Evolutionary conservation across 2,888 invertebrate species (phyloP).

Genomic region (Scelioninae gen. 1): DNA sequence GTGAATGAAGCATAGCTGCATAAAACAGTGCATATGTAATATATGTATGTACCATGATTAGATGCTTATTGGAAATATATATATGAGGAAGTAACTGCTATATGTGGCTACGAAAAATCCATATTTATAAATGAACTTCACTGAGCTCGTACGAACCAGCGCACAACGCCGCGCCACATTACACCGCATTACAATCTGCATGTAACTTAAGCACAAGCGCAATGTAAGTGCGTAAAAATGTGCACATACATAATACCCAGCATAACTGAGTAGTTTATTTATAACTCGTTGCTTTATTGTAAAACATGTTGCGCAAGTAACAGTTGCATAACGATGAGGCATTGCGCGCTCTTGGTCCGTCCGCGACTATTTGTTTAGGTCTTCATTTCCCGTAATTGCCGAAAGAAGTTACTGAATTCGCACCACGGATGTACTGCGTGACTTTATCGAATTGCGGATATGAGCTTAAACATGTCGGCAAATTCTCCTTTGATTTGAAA

Average conservation of each 20-base stretch:
- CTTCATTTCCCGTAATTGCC: too few species aligned
- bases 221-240: slow-evolving; percentile 75
- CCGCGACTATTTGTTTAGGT: slow-evolving; percentile 4
- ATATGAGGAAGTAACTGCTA: slow-evolving; percentile 39
- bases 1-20: slow-evolving; percentile 39
- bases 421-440: not conserved
- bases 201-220: slow-evolving; percentile 59
- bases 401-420: not conserved
- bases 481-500: too few species aligned
- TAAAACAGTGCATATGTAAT: slow-evolving; percentile 17
- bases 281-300: slow-evolving; percentile 79
- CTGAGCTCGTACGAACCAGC: slow-evolving; percentile 26
- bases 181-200: slow-evolving; percentile 53
- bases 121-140: slow-evolving; percentile 60
- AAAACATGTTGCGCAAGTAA: slow-evolving; percentile 74
- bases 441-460: slow-evolving; percentile 7
- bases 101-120: slow-evolving; percentile 47
- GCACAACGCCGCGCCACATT: slow-evolving; percentile 35
- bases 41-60: slow-evolving; percentile 27
- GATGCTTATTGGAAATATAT: slow-evolving; percentile 40
- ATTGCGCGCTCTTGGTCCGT: slow-evolving; percentile 16
- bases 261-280: slow-evolving; percentile 83
- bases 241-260: slow-evolving; percentile 79
- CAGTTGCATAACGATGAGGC: slow-evolving; percentile 73
- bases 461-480: too few species aligned